phyloP scores from a whole-genome alignment of 2,113 vertebrate species.

The Daphoenositta chrysoptera region DNA sequence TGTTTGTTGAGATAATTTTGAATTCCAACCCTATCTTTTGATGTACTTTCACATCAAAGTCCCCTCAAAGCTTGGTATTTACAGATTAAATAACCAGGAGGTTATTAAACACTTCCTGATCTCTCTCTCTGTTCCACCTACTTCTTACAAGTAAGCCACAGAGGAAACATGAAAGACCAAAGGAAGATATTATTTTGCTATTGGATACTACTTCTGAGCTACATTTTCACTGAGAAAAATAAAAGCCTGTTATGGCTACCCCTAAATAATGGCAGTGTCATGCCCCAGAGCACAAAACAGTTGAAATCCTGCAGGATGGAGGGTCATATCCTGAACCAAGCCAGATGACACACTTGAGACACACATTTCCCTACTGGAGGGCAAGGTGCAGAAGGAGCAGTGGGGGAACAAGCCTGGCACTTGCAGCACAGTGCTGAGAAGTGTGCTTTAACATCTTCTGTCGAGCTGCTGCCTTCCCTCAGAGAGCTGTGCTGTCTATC shows the following conservation, averaged over 20 bases:
- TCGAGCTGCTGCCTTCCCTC: background rate
- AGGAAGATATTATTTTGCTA: background rate
- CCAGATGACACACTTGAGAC: background rate
- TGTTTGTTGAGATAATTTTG: slow-evolving; percentile 34
- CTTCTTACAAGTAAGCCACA: slow-evolving; percentile 20
- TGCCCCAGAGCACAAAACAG: background rate
- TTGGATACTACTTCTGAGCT: background rate
- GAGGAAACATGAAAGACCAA: slow-evolving; percentile 23
- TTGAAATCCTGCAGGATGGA: background rate
- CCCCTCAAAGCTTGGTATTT: slow-evolving; percentile 34
- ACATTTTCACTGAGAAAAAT: background rate
- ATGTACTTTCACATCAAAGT: slow-evolving; percentile 54
- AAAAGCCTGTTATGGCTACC: background rate
- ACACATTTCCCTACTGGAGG: background rate
- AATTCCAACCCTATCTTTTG: slow-evolving; percentile 36
- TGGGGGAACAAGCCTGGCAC: background rate
- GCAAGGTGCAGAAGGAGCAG: background rate
- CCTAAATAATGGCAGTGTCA: background rate
- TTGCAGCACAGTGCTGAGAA: background rate
- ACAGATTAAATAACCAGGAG: slow-evolving; percentile 45
- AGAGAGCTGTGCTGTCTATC: background rate
- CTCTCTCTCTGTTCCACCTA: slow-evolving; percentile 2
- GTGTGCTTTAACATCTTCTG: fast-evolving
- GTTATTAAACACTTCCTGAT: slow-evolving; percentile 48
- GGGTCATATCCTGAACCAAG: background rate